A percentile compares a stretch with the other conserved stretches of the same genome.
These are phyloP conservation scores for Petaurus breviceps DNA, from an alignment of 2,113 vertebrate species.

Conservation along the genomic window DNA sequence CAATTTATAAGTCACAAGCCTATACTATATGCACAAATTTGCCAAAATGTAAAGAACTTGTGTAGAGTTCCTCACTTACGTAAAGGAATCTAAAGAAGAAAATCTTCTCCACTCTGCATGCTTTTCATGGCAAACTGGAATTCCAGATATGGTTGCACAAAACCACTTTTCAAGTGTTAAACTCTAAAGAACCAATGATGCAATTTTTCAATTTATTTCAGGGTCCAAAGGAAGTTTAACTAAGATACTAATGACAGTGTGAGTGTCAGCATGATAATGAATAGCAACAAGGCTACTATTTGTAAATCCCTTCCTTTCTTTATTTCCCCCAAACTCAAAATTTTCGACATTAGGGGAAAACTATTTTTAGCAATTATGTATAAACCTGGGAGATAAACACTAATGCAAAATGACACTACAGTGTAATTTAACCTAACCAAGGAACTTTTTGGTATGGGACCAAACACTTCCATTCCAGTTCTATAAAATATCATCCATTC, in stretches of 20 bases:
- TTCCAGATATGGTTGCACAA: slow-evolving; percentile 85
- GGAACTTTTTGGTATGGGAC: slow-evolving; percentile 78
- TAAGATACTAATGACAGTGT: slow-evolving; percentile 66
- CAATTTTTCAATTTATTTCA: slow-evolving; percentile 77
- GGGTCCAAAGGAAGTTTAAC: slow-evolving; percentile 84
- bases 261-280: slow-evolving; percentile 62
- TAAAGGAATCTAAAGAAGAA: slow-evolving; percentile 83
- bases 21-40: slow-evolving; percentile 82
- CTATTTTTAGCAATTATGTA: slow-evolving; percentile 60
- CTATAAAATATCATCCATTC: slow-evolving; percentile 66
- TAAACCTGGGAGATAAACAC: slow-evolving; percentile 53
- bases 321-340: slow-evolving; percentile 60
- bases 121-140: slow-evolving; percentile 88
- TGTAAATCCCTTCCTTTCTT: slow-evolving; percentile 65
- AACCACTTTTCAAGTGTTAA: slow-evolving; percentile 88
- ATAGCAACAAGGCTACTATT: slow-evolving; percentile 69
- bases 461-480: slow-evolving; percentile 84
- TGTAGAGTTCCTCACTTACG: slow-evolving; percentile 78
- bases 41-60: slow-evolving; percentile 84
- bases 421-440: slow-evolving; percentile 72
- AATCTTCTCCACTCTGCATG: slow-evolving; percentile 83
- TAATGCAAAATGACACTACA: slow-evolving; percentile 7
- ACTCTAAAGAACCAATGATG: slow-evolving; percentile 83
- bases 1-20: slow-evolving; percentile 91
- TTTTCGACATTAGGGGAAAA: slow-evolving; percentile 55